Percentiles rank a stretch among this genome's conserved stretches.
Conservation (phyloP, 1,140 invertebrate species). For the Drusus annulatus region DNA sequence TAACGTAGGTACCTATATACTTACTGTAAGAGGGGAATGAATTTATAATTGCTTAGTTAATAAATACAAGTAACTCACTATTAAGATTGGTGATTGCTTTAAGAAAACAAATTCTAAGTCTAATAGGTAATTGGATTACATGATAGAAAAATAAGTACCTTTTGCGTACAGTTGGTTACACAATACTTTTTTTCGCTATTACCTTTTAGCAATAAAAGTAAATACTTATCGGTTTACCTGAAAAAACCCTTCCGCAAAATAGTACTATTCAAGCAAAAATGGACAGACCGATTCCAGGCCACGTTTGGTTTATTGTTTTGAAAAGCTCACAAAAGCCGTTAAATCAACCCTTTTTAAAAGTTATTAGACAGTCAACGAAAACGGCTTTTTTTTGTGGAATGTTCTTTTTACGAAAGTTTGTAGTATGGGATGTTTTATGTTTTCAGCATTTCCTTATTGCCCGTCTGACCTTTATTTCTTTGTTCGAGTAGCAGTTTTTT, state of each 20-base stretch:
- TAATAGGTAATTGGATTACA: no score
- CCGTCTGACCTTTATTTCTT: slow-evolving; percentile 14
- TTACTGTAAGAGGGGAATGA: no score
- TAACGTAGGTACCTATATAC: no score
- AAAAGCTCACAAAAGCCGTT: not conserved
- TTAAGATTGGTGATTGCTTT: no score
- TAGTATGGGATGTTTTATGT: not conserved
- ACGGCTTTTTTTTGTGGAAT: not conserved
- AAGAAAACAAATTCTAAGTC: no score
- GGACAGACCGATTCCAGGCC: not conserved
- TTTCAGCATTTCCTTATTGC: slow-evolving; percentile 22
- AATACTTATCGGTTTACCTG: not conserved
- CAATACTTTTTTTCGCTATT: no score
- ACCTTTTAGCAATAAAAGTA: no score
- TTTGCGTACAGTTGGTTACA: no score
- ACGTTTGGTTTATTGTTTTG: slow-evolving; percentile 22
- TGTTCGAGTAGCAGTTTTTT: not conserved
- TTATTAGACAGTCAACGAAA: slow-evolving; percentile 22
- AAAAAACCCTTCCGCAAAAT: slow-evolving; percentile 8
- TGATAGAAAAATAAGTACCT: no score
- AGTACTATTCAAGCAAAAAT: not conserved
- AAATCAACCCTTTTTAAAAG: slow-evolving; percentile 29
- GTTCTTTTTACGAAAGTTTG: not conserved
- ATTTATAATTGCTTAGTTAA: no score
- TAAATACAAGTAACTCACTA: no score